Conservation (phyloP, 2,888 invertebrate genomes). For the Patella ulyssiponensis region DNA sequence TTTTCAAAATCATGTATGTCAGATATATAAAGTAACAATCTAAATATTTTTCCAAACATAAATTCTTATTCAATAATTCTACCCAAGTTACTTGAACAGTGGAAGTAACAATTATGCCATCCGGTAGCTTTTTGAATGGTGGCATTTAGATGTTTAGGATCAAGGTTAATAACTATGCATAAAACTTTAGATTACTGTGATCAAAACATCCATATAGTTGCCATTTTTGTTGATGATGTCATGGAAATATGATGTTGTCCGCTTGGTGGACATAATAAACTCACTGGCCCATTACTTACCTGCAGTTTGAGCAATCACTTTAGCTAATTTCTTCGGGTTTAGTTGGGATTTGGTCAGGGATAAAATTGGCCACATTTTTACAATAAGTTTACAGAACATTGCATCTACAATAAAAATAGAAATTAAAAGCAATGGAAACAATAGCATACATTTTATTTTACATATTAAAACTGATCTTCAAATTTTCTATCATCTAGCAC, state of each 20-base stretch:
- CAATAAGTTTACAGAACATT: slow-evolving; percentile 49
- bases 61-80: no score
- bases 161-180: no score
- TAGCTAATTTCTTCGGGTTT: slow-evolving; percentile 50
- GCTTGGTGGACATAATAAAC: not conserved
- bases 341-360: slow-evolving; percentile 55
- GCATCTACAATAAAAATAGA: slow-evolving; percentile 41
- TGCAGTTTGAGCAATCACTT: slow-evolving; percentile 48
- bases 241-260: no score
- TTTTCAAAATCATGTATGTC: no score
- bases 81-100: no score
- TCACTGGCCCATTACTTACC: slow-evolving; percentile 37
- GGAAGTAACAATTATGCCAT: no score
- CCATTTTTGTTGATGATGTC: no score
- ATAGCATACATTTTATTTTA: not conserved
- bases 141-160: no score
- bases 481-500: no score
- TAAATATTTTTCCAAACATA: no score
- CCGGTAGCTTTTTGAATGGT: no score
- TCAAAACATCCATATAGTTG: not conserved
- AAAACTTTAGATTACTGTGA: not conserved
- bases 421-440: not conserved
- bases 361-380: slow-evolving; percentile 60
- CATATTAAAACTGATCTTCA: not conserved
- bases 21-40: no score